Base-by-base conservation (phyloP, 2,888 invertebrate genomes). In the Macrosiphum euphorbiae region DNA sequence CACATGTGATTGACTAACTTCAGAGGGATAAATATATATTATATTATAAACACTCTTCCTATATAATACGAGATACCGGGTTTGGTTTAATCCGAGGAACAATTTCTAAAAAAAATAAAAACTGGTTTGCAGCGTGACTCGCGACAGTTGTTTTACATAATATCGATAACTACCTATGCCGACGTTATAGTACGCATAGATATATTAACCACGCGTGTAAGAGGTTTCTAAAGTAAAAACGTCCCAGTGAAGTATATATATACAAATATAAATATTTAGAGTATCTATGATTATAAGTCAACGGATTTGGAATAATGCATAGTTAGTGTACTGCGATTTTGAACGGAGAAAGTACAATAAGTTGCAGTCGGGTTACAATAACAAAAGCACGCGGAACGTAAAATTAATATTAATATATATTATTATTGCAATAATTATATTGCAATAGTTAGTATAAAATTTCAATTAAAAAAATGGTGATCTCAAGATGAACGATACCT, bases 111-210 rank as follows among this genome's bases (percentile, higher is more conserved):
- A 92, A 61, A 92, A 90, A 47, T 58, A 28, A 61, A 92, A 92
- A 92, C 92, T 87, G 87, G 92, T 92, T 92, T 92, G 35, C 92
- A 20, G 86, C 86, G 58, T 91, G 86, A 58, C 91, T 91, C 55
- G 87, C 50, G 92, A 87, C 67, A 61, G 87, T 88, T 50, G 92
- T 88, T 87, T 92, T 92, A 92, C 92, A 91, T 86, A 88, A 88
- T 92, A 92, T 92, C n/a, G 41, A 88, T 88, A 50, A 52, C 47
- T 52, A 26, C n/a, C 28, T 50, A 41, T 24, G 3, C 20, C 7
- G 55, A 24, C 52, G n/a, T 44, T n/a, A 7, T 84, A 13, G 41
- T 84, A 26, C 78, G 78, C 20, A 24, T 7, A 86, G 41, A 58
- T 88, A 47, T 41, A 58, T 55, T 61, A 20, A n/a, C 10, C 16